phyloP scores from a whole-genome alignment of 2,888 invertebrate genomes.

The Caenorhabditis doughertyi region DNA sequence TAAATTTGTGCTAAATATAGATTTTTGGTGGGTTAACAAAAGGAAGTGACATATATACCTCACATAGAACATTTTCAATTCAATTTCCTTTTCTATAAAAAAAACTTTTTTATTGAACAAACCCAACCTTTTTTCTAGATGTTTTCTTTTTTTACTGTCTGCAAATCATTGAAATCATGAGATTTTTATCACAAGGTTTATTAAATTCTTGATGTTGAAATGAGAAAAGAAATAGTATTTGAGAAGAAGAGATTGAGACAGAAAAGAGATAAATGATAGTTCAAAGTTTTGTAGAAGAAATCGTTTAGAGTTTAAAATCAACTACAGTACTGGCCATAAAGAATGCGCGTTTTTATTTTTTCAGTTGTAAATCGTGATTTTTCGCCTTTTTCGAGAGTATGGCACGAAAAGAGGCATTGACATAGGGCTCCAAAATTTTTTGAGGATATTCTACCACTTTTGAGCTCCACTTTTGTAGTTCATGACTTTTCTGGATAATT shows the following conservation, averaged over 20 bases:
- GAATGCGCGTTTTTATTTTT: too few species aligned
- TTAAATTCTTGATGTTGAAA: neutral
- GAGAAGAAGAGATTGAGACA: neutral
- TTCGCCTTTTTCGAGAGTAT: too few species aligned
- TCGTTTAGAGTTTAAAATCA: neutral
- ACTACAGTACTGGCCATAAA: too few species aligned
- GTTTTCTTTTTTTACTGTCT: neutral
- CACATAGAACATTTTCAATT: neutral
- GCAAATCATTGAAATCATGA: constrained; percentile 14
- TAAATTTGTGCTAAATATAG: neutral
- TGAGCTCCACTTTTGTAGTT: too few species aligned
- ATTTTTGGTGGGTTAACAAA: neutral
- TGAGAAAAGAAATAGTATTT: neutral
- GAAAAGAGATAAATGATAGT: constrained; percentile 14
- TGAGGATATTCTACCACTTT: too few species aligned
- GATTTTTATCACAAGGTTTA: constrained; percentile 23
- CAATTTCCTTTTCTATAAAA: constrained; percentile 3
- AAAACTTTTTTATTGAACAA: neutral
- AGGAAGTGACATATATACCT: neutral
- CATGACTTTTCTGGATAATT: too few species aligned
- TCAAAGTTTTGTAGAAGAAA: constrained; percentile 14
- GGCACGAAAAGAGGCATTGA: too few species aligned
- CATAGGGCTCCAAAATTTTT: too few species aligned
- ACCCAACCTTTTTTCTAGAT: neutral
- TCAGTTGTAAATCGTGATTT: too few species aligned